Base-by-base conservation (phyloP, 2,113 vertebrate genomes). In the Motacilla tschutschensis region DNA sequence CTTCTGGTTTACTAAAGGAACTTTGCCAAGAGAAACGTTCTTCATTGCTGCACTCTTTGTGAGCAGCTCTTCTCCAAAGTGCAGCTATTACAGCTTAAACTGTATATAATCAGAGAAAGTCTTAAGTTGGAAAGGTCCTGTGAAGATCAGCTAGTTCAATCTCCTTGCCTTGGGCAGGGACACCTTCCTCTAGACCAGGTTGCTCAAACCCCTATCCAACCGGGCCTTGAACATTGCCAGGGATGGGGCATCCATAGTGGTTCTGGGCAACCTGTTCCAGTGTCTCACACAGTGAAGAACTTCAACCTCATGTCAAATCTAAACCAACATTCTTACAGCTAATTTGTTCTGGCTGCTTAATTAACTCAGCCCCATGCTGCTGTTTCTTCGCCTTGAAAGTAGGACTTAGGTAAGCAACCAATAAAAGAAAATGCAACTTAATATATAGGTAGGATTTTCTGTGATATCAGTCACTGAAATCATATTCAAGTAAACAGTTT, bases 181-280 rank as follows among this genome's bases (percentile, higher is more conserved):
- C 6, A 29, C 0, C 8, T 64, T 48, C 6, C n/a, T 50, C 38
- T 29, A 43, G 20, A 59, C 3, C 47, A 63, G 16, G 10, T 26
- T 87, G 15, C 16, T 50, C 29, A 57, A 73, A 86, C 4, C 7
- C 6, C 16, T 6, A 24, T 38, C 24, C 25, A 70, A 0, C 28
- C 33, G 13, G n/a, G 6, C 6, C 14, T 74, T 46, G 62, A 63
- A 17, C 20, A 20, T 6, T 60, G 10, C 2, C 41, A 48, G 5
- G 5, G 12, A 8, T 21, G 25, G 3, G 9, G 7, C 31, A 85
- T 7, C 15, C 54, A 13, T 1, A 33, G 1, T 7, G 2, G 19
- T 24, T n/a, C 59, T 43, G 18, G 35, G 8, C 4, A 87, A 24
- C 9, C 2, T 36, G 9, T 54, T 11, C 20, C 53, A 65, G 12